Base-by-base conservation (phyloP, 2,113 vertebrate genomes). In the Mungos mungo region DNA sequence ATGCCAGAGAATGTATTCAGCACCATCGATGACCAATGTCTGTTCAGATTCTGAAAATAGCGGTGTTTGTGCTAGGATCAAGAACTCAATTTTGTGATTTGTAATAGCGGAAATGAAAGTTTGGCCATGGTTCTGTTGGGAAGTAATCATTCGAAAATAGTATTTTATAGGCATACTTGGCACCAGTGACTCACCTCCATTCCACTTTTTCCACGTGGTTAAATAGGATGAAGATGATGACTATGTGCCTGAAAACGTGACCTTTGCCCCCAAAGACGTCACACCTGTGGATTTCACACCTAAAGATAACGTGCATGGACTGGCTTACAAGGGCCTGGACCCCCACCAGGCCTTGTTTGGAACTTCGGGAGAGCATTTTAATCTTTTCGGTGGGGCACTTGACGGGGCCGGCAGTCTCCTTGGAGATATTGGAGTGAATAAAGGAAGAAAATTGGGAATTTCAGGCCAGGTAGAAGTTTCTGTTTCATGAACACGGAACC, bases 261-360 rank as follows among this genome's bases (percentile, higher is more conserved):
- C 99, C 0, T 99, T 99, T 98, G 99, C 99, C 1, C 99, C 99
- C 0, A 99, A 99, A 97, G 99, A 99, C 2, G 98, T 99, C 88
- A 99, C 98, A 19, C 99, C 99, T 0, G 98, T 99, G 33, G 99
- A 99, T 97, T 99, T 99, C 97, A 99, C 95, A 57, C 99, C 99
- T 1, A 99, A 99, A 95, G 98, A 98, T 23, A 99, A 99, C 8
- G 98, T 99, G 0, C 99, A 99, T 16, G 99, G 99, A 19, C 98
- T 99, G 96, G 99, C 99, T n/a, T 99, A 99, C 95, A 98, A 98
- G 31, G 99, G 99, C 3, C 98, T 99, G 93, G 99, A 99, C 97
- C 99, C 99, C 4, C 98, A 98, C 2, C 98, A 98, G 91, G 99
- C 99, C 0, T 98, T 99, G 92, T 98, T 98, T 94, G 99, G 99